These are phyloP conservation scores for Lycocerus yunnanus DNA, from an alignment of 2,888 invertebrate genomes.

Conservation along the genomic window DNA sequence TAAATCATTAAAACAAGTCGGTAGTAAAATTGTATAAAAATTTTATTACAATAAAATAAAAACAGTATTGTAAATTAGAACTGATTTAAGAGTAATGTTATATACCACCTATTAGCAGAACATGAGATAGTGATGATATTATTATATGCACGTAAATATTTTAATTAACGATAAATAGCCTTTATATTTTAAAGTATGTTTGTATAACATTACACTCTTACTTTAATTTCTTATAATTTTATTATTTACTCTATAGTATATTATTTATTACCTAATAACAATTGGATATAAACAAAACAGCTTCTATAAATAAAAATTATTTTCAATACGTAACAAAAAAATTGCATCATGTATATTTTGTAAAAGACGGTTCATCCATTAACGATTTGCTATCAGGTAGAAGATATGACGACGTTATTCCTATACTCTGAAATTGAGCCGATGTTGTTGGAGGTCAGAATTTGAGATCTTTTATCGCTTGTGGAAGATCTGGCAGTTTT, in stretches of 20 bases:
- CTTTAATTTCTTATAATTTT: neutral
- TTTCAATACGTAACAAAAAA: neutral
- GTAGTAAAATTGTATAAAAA: neutral
- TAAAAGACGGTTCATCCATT: conserved; percentile 49
- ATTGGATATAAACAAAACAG: neutral
- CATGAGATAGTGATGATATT: neutral
- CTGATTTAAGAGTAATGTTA: conserved; percentile 22
- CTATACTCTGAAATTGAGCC: conserved; percentile 45
- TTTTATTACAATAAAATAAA: neutral
- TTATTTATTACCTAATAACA: neutral
- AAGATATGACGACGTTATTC: conserved; percentile 39
- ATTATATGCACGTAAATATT: neutral
- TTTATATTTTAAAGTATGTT: neutral
- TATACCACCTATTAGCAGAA: neutral
- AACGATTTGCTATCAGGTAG: conserved; percentile 47
- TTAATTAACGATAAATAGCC: neutral
- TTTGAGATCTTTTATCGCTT: conserved; percentile 84
- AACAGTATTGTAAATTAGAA: conserved; percentile 1
- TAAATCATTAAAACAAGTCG: too few relatives aligned
- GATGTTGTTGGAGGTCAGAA: conserved; percentile 59
- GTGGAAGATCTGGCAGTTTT: conserved; percentile 95
- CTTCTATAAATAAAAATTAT: neutral
- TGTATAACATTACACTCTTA: neutral
- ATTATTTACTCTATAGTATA: neutral
- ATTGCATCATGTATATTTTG: conserved; percentile 45